Conservation (phyloP, 2,797 vertebrate genomes). For the Buceros bicornis region DNA sequence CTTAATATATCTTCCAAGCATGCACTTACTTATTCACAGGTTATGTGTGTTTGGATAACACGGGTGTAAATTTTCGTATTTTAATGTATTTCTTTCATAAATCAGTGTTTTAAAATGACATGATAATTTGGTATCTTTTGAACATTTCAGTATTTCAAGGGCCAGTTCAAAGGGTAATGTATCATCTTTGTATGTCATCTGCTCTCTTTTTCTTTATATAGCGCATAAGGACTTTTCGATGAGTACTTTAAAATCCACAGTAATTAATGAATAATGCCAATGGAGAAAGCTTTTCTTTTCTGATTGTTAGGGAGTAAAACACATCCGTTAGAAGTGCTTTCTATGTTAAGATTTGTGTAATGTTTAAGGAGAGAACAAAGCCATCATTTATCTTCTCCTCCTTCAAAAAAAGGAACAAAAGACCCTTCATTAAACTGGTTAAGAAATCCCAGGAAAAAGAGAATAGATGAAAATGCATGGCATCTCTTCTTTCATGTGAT, state of each 20-base stretch:
- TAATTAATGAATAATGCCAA: background rate
- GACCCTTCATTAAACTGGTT: background rate
- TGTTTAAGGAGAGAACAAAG: background rate
- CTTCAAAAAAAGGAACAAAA: slow-evolving; percentile 9
- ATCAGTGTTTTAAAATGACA: background rate
- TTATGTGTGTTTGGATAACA: background rate
- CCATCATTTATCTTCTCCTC: background rate
- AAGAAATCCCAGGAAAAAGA: background rate
- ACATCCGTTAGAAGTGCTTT: background rate
- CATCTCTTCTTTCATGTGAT: background rate
- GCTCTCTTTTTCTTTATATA: background rate
- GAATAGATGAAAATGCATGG: background rate
- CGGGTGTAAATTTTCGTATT: background rate
- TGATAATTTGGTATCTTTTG: background rate
- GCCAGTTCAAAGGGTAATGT: background rate
- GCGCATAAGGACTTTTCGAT: background rate
- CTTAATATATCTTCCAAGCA: background rate
- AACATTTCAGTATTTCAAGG: background rate
- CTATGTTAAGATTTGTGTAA: background rate
- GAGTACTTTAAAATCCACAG: background rate
- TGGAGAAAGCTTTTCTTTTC: background rate
- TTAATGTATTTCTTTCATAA: background rate
- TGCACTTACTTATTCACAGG: background rate
- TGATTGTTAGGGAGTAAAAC: background rate
- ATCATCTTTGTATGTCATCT: background rate